These are phyloP conservation scores for Nasonia giraulti DNA, from an alignment of 1,140 invertebrate species.

Conservation along the genomic window DNA sequence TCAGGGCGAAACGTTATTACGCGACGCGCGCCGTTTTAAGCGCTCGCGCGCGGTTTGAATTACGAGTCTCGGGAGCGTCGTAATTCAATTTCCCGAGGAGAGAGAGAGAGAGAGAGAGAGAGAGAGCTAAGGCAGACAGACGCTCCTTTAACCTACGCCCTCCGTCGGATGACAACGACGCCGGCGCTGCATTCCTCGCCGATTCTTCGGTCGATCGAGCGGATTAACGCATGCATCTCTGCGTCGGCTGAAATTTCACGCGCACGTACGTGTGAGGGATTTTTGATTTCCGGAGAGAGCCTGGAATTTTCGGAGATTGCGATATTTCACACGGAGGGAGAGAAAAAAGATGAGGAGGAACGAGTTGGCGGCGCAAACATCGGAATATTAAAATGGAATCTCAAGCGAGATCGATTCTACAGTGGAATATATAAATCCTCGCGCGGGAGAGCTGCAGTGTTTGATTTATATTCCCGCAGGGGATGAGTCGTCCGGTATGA, in stretches of 20 bases:
- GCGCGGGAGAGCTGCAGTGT: too few species aligned
- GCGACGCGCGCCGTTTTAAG: neutral
- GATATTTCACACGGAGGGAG: too few species aligned
- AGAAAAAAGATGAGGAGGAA: too few species aligned
- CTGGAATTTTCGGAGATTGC: too few species aligned
- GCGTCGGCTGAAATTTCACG: neutral
- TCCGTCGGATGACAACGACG: neutral
- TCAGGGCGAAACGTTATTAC: neutral
- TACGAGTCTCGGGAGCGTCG: neutral
- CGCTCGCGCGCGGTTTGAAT: neutral
- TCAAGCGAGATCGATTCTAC: too few species aligned
- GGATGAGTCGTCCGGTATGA: neutral
- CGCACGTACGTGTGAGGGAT: neutral
- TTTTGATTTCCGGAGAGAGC: neutral
- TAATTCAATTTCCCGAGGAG: conserved; percentile 23
- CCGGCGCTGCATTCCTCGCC: neutral
- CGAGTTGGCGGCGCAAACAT: too few species aligned
- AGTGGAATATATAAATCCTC: too few species aligned
- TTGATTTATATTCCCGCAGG: too few species aligned
- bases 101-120: too few species aligned
- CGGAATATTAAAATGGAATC: too few species aligned
- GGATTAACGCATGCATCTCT: neutral
- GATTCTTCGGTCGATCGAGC: conserved; percentile 9
- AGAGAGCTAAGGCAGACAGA: neutral
- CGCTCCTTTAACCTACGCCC: neutral